A percentile compares a stretch with the other conserved stretches of the same genome.
Conservation (phyloP, 2,888 invertebrate genomes). For the Volucella inanis region DNA sequence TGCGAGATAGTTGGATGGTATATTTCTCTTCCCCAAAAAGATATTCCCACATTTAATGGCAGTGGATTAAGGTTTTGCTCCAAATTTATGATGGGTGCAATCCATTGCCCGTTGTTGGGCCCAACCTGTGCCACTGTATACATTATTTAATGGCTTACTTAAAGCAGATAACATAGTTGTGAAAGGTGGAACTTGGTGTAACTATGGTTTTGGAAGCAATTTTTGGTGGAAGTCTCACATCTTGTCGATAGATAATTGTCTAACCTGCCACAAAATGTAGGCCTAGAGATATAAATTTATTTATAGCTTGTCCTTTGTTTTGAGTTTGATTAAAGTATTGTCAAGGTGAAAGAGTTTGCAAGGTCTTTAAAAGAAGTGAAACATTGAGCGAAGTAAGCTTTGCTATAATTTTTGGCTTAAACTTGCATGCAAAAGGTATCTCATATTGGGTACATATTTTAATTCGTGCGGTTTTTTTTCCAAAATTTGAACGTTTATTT, state of each 20-base stretch:
- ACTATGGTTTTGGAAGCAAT: too few relatives aligned
- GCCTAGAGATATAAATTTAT: constrained; percentile 32
- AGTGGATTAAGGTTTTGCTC: constrained; percentile 15
- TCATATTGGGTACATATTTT: too few relatives aligned
- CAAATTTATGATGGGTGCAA: constrained; percentile 49
- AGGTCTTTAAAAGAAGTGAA: not conserved
- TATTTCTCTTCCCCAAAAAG: not conserved
- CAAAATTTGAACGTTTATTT: too few relatives aligned
- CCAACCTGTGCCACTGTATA: too few relatives aligned
- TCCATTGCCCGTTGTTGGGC: not conserved
- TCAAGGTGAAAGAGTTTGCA: constrained; percentile 2
- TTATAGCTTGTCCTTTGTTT: not conserved
- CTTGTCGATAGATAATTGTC: constrained; percentile 39
- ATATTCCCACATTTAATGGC: constrained; percentile 48
- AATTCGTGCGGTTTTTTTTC: too few relatives aligned
- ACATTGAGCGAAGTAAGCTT: too few relatives aligned
- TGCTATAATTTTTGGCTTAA: too few relatives aligned
- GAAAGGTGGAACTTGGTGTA: constrained; percentile 5
- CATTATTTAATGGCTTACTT: constrained; percentile 45
- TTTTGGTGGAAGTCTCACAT: not conserved
- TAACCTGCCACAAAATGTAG: constrained; percentile 21
- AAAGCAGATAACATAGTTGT: constrained; percentile 32
- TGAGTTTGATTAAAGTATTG: not conserved
- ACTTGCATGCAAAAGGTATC: too few relatives aligned
- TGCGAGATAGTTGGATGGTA: constrained; percentile 16